Base-by-base conservation (phyloP, 1,140 invertebrate species). In the Drosophila tsacasi region DNA sequence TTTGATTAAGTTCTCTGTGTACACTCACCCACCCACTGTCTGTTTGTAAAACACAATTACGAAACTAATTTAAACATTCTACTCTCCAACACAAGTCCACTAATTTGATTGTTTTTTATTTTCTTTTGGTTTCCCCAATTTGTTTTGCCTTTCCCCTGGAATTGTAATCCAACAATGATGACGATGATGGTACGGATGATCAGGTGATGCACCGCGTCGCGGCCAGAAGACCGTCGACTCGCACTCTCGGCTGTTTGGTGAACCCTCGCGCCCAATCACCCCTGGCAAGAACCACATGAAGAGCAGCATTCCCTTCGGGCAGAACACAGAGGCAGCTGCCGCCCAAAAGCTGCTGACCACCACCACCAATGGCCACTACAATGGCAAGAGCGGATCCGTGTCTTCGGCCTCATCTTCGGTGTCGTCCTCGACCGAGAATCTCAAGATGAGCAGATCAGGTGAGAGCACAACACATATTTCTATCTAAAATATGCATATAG, bases 251-350 rank as follows among this genome's bases (percentile, higher is more conserved):
- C 79, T 93, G 15, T 93, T 93, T 73, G 92, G 92, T 25, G 92
- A 93, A 42, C 82, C 84, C 23, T 67, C 83, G 50, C 92, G 92
- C 68, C 79, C 86, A 50, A 76, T 80, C 10, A 93, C 92, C 39
- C 89, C 92, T 42, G 91, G 75, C 59, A 93, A 93, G 67, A 92
- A 93, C 80, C 92, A 93, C 80, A 85, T 92, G 85, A 93, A 90
- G 58, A 93, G 92, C 89, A 93, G 77, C 79, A 93, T 93, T 86
- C 91, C 92, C 81, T 91, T 93, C 37, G 52, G 61, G n/a, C 77
- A 79, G 49, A 92, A 91, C 46, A 74, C 78, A 58, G 82, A 92
- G 55, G 79, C 81, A 32, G 75, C 57, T 19, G 87, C 76, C 47
- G 89, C 83, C 76, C 74, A 86, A 37, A 76, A 81, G 64, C 71